These are phyloP conservation scores for Pteropus alecto DNA, from an alignment of 2,113 vertebrate species.

Conservation along the genomic window DNA sequence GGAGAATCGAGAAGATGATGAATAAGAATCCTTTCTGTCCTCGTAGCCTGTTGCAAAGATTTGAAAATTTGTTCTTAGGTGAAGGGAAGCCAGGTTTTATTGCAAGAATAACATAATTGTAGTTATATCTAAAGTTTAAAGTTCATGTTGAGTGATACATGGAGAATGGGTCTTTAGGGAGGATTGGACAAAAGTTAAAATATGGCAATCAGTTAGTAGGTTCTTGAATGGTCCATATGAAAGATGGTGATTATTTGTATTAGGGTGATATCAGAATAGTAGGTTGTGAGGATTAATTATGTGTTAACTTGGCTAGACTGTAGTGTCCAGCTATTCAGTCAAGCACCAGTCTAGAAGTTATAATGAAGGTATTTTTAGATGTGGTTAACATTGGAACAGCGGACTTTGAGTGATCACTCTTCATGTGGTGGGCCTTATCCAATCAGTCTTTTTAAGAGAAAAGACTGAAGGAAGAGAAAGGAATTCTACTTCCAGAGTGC, in stretches of 20 bases:
- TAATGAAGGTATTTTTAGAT: not conserved
- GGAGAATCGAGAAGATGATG: not conserved
- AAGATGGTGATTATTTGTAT: not conserved
- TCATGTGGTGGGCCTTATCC: not conserved
- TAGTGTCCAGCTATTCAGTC: not conserved
- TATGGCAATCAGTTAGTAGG: not conserved
- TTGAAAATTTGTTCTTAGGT: not conserved
- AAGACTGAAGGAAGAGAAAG: not conserved
- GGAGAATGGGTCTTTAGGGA: not conserved
- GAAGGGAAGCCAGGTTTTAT: not conserved
- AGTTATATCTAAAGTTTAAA: not conserved
- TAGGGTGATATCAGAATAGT: not conserved
- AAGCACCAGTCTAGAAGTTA: not conserved
- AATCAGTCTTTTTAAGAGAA: not conserved
- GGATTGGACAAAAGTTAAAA: not conserved
- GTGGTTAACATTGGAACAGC: not conserved
- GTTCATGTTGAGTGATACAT: not conserved
- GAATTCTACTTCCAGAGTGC: not conserved
- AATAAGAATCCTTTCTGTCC: not conserved
- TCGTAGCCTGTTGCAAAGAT: not conserved
- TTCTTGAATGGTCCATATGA: not conserved
- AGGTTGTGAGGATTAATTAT: not conserved
- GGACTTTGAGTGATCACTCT: not conserved
- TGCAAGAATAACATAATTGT: not conserved
- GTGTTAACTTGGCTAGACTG: not conserved